Evolutionary conservation across 1,140 invertebrate species (phyloP), one percentile per base, ranked within the genome.

Genomic region (Diploscapter pachys): DNA sequence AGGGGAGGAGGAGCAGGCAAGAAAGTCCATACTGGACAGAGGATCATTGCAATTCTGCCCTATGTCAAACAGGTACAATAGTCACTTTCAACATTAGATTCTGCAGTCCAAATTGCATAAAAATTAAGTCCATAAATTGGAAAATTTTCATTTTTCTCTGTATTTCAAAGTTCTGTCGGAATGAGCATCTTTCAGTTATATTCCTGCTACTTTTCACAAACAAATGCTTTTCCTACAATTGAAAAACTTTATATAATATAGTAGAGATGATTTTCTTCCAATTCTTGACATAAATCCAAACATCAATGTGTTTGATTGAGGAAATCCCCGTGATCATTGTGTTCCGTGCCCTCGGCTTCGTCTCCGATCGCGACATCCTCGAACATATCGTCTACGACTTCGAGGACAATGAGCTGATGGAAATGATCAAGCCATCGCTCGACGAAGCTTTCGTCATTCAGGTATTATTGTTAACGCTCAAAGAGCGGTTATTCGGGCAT

Each of bases 321-420:
- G 96, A 99, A 88, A 98, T 99, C 81, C 96, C 96, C 4, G 96
- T 99, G 64, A 98, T 99, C 91, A 97, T 99, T 86, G 95, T 99
- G 0, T 99, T 99, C 85, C 82, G 90, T 77, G 95, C 95, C 50
- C 87, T 98, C 49, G 96, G 96, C 48, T 99, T 99, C 88, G 96
- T 99, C 56, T 95, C 96, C 49, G 96, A 99, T 87, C 89, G 96
- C 82, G 96, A 99, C 88, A 99, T 99, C 82, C 88, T 99, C 5
- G 96, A 98, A 85, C 96, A 98, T 83, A 98, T 98, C 71, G 98
- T 98, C 81, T 98, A 98, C 86, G 96, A 98, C 82, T 98, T 98
- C 88, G 93, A 73, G 87, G 96, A 99, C 88, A 94, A 93, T 50
- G 96, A 99, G 89, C 98, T 99, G 95, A 98, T 98, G 95, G 96